phyloP scores from a whole-genome alignment of 1,140 invertebrate genomes.

The Brachionus angularis region DNA sequence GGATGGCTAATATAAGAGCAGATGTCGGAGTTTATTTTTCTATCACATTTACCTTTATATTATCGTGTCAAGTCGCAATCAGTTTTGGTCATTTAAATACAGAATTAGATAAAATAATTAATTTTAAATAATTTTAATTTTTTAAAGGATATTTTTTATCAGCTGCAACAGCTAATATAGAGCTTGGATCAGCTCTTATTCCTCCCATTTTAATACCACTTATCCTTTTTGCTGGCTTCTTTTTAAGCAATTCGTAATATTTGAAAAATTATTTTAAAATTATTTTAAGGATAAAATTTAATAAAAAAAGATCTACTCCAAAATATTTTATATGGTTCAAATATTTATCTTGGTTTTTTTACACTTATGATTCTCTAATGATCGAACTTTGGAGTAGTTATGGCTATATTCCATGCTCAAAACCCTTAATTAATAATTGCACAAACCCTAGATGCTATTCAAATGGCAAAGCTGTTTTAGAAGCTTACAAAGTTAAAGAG shows the following conservation, averaged over 20 bases:
- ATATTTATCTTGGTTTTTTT: conserved; percentile 43
- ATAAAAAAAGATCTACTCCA: conserved; percentile 14
- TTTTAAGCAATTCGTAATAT: conserved; percentile 69
- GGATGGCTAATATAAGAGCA: conserved; percentile 66
- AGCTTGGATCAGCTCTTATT: too few relatives aligned
- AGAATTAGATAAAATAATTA: too few relatives aligned
- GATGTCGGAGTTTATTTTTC: conserved; percentile 58
- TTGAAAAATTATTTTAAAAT: neutral
- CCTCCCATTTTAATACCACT: too few relatives aligned
- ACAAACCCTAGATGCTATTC: neutral
- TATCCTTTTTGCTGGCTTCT: conserved; percentile 93
- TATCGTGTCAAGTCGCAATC: too few relatives aligned
- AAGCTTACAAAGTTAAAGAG: neutral
- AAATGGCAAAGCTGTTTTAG: neutral
- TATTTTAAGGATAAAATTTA: neutral
- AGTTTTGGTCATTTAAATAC: too few relatives aligned
- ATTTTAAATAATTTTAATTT: too few relatives aligned
- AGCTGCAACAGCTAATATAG: too few relatives aligned
- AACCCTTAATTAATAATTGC: neutral
- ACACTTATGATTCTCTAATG: conserved; percentile 18
- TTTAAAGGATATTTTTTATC: too few relatives aligned
- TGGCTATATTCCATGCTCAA: conserved; percentile 10
- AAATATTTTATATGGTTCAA: conserved; percentile 41
- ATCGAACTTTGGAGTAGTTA: conserved; percentile 14
- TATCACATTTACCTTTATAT: too few relatives aligned